Percentiles rank a stretch among this genome's conserved stretches.
Conservation (phyloP, 2,888 invertebrate species). For the Apeira syringaria region DNA sequence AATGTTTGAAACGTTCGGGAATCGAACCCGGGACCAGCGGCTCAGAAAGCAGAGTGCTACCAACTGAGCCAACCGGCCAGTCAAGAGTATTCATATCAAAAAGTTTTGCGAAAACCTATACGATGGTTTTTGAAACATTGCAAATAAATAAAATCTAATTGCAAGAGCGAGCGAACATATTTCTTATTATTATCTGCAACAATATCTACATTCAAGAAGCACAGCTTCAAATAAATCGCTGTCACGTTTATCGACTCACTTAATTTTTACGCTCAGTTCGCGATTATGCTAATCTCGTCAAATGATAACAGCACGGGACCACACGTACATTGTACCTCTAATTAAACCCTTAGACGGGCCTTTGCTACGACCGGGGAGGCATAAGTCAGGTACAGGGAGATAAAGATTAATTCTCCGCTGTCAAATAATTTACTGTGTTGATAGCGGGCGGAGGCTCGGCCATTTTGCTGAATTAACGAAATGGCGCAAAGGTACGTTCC, state of each 20-base stretch:
- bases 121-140: too few species aligned
- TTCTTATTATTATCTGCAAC: too few species aligned
- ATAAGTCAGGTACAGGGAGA: constrained; percentile 60
- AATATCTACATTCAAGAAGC: constrained; percentile 5
- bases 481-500: too few species aligned
- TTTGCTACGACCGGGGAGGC: constrained; percentile 39
- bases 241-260: constrained; percentile 21
- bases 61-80: too few species aligned
- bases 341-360: constrained; percentile 17
- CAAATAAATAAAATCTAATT: too few species aligned
- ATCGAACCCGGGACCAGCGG: too few species aligned
- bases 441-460: constrained; percentile 41
- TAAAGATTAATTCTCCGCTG: constrained; percentile 74
- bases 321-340: constrained; percentile 51
- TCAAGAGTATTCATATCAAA: too few species aligned
- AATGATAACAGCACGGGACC: constrained; percentile 49
- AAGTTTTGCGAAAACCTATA: too few species aligned
- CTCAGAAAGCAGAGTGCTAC: too few species aligned
- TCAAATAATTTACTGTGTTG: constrained; percentile 75
- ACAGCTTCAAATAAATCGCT: constrained; percentile 17
- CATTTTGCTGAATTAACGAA: constrained; percentile 13
- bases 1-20: too few species aligned
- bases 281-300: constrained; percentile 24
- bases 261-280: constrained; percentile 19
- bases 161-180: too few species aligned